Evolutionary conservation across 2,113 vertebrate genomes (phyloP), one percentile per base, ranked within the genome.

Genomic region (Planiliza haematocheilus): DNA sequence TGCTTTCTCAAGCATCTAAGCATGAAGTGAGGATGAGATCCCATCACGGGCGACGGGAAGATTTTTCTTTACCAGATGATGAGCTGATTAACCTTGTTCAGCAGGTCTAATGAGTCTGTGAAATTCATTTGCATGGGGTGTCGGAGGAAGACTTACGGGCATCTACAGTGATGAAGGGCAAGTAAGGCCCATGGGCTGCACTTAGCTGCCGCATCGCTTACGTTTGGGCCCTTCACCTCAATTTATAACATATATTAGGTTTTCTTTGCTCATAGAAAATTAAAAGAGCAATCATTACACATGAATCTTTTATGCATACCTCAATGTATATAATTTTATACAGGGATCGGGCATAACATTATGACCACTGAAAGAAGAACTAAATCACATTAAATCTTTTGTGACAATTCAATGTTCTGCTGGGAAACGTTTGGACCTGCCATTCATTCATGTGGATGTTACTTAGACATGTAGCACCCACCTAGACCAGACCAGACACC

Each of bases 61-160:
- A 64, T 50, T 71, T 72, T 49, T 57, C 24, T 62, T 74, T 38
- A n/a, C 10, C 20, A 60, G 71, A 80, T 51, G 62, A 82, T 84
- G 75, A 74, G 80, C 69, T 84, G 82, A 91, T 86, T 84, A 87
- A 89, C 81, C 87, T 80, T 52, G 64, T 70, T 76, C 41, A 5
- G 34, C 20, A 58, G 69, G 59, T 65, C 43, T 89, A 82, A 87
- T 88, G 67, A 86, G 70, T 82, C 69, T 77, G 74, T 82, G 73
- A 81, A 87, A 88, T 88, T 73, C 56, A 86, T 86, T 90, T 72
- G 45, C 53, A 56, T 66, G 73, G 64, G 58, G 50, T 34, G 24
- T 45, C 34, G 67, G 48, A 75, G 45, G 24, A 65, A 1, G 65
- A 69, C 80, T 78, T 59, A 8, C 1, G 41, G 67, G 63, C 60